phyloP scores from a whole-genome alignment of 2,888 invertebrate genomes.

The Lasioglossum vierecki region DNA sequence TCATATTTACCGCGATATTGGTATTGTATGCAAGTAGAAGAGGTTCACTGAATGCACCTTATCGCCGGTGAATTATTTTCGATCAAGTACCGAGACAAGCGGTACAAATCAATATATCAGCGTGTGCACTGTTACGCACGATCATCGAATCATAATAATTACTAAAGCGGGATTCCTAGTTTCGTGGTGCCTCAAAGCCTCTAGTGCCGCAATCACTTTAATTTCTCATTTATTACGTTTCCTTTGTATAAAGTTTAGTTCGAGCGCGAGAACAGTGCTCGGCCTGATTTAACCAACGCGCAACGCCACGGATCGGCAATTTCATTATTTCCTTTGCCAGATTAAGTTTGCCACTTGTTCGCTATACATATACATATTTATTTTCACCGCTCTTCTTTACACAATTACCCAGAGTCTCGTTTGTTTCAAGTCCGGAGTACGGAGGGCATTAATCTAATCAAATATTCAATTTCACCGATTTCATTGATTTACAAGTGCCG shows the following conservation, averaged over 20 bases:
- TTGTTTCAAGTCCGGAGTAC: neutral
- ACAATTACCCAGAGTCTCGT: constrained; percentile 2
- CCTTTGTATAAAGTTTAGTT: neutral
- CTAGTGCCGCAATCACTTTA: neutral
- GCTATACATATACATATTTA: neutral
- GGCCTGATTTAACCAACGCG: neutral
- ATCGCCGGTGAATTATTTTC: constrained; percentile 2
- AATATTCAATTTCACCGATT: neutral
- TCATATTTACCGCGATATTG: neutral
- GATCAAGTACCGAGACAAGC: neutral
- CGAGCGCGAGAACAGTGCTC: neutral
- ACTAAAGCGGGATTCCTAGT: neutral
- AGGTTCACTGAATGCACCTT: neutral
- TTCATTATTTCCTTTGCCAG: constrained; percentile 4
- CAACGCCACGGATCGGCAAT: constrained; percentile 2
- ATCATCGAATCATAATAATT: constrained; percentile 13
- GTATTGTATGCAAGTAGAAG: neutral
- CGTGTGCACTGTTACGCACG: neutral
- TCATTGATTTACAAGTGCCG: neutral
- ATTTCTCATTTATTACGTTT: neutral
- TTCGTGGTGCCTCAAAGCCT: neutral
- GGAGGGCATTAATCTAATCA: neutral
- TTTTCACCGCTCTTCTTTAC: neutral
- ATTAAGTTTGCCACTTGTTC: neutral
- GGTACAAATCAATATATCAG: neutral